These are phyloP conservation scores for Notothenia rossii DNA, from an alignment of 2,113 vertebrate species.

Conservation along the genomic window DNA sequence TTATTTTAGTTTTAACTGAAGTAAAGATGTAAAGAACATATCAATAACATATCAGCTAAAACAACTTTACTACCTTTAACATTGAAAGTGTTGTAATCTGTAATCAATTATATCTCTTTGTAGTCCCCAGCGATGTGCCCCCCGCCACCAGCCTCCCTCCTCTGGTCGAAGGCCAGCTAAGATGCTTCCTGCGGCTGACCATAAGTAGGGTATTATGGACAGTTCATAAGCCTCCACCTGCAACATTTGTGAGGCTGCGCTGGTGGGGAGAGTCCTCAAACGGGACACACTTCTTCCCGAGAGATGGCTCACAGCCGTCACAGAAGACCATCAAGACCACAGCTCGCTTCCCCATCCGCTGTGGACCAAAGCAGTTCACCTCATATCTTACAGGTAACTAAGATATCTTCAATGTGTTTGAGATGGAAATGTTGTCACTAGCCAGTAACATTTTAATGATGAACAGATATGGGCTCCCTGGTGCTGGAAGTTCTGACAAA, in stretches of 20 bases:
- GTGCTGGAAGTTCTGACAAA: constrained; percentile 92
- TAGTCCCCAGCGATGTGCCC: constrained; percentile 86
- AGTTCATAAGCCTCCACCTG: constrained; percentile 79
- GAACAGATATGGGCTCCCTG: constrained; percentile 92
- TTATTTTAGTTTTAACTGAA: too few species aligned
- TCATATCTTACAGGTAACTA: constrained; percentile 92
- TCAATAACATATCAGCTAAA: background rate
- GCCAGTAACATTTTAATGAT: constrained; percentile 8
- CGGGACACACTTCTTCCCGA: constrained; percentile 89
- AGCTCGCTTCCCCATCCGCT: constrained; percentile 89
- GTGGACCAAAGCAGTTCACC: constrained; percentile 92
- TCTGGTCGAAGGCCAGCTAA: constrained; percentile 91
- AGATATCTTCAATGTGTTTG: background rate
- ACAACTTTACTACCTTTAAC: too few species aligned
- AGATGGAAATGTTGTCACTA: background rate
- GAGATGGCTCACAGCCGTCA: constrained; percentile 80
- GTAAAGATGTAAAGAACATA: too few species aligned
- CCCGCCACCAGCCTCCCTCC: constrained; percentile 92
- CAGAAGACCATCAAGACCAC: constrained; percentile 86
- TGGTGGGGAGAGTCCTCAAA: constrained; percentile 95
- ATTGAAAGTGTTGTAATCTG: background rate
- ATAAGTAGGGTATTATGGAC: constrained; percentile 89
- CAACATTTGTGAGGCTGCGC: constrained; percentile 86
- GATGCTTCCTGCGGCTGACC: constrained; percentile 90
- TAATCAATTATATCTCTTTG: constrained; percentile 4